Base-by-base conservation (phyloP, 2,113 vertebrate species). In the Nesogale talazaci region DNA sequence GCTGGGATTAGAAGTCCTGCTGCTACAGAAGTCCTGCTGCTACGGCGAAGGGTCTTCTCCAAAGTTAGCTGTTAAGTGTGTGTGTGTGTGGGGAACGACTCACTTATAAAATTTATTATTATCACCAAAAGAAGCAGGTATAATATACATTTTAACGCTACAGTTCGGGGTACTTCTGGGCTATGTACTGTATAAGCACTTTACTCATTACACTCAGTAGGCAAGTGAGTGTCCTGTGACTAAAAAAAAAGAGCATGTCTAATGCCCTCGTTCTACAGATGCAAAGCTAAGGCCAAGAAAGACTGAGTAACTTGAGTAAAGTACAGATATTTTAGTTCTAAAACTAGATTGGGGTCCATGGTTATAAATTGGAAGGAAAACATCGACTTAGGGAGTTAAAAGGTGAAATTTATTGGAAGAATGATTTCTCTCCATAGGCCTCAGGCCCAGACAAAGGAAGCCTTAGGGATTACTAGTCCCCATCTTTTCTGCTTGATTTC, bases 241-340 rank as follows among this genome's bases (percentile, higher is more conserved):
- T 72, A 40, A 88, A 86, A 94, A 29, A 40, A 27, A 52, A 52
- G 10, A 52, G 10, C 46, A 52, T 52, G 46, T 52, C 46, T 52
- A 52, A 52, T 52, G 46, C 46, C 46, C 46, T 52, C 14, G 46
- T 52, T 52, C 9, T 52, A 52, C 46, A 52, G 9, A 52, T 52
- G 46, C 46, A 52, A 52, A 52, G 46, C 46, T 52, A 52, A 52
- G 46, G 46, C 46, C 46, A 52, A 52, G 46, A 52, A 52, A 52
- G 10, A 52, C 14, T 52, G 46, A 52, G 46, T 52, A 52, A 52
- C 46, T 52, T 52, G 46, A 52, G 46, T 52, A 52, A 70, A 89
- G 38, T 94, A 78, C n/a, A 92, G 16, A 31, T 86, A 42, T 83
- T 88, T 95, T 72, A 89, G 31, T 83, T 81, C 40, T 82, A 85